Conservation (phyloP, 2,888 invertebrate species). For the Megaustenia siamemsis region DNA sequence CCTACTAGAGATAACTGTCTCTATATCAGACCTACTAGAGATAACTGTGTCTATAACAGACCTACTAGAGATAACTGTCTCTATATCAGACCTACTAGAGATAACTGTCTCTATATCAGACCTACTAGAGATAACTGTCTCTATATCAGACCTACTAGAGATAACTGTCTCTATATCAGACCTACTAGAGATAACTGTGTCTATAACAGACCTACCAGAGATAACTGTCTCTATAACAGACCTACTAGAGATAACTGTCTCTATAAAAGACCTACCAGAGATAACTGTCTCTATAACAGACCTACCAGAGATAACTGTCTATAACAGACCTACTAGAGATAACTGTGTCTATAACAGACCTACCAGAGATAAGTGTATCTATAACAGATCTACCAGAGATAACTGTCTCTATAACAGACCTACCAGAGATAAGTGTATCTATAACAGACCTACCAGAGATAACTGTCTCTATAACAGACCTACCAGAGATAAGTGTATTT, state of each 20-base stretch:
- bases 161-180: too few species aligned
- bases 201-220: constrained; percentile 25
- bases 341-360: constrained; percentile 48
- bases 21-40: constrained; percentile 23
- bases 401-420: too few species aligned
- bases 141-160: constrained; percentile 23
- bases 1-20: background rate
- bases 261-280: constrained; percentile 23
- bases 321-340: constrained; percentile 41
- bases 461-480: too few species aligned
- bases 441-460: constrained; percentile 42
- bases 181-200: background rate
- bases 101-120: too few species aligned
- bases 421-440: background rate
- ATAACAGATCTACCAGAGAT: constrained; percentile 40
- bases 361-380: background rate
- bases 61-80: background rate
- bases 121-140: background rate
- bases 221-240: too few species aligned
- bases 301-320: background rate
- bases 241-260: background rate
- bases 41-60: constrained; percentile 54
- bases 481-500: background rate
- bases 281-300: too few species aligned
- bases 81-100: constrained; percentile 23